These are phyloP conservation scores for Simalia tracyae DNA, from an alignment of 2,797 vertebrate species.

Conservation along the genomic window DNA sequence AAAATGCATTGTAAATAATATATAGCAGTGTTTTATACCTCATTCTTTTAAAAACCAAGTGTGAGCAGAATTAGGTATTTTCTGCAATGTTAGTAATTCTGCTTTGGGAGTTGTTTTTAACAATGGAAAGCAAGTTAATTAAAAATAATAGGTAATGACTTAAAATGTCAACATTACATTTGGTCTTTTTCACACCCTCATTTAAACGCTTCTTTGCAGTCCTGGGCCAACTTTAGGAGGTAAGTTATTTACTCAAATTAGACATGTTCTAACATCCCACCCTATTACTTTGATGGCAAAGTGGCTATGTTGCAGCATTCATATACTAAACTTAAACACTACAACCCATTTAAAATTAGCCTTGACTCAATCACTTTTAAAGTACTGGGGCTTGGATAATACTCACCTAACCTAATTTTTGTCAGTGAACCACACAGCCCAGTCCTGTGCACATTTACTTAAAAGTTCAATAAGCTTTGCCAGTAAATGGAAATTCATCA, in stretches of 20 bases:
- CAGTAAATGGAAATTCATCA: neutral
- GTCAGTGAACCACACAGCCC: neutral
- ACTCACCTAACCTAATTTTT: neutral
- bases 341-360: neutral
- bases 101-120: neutral
- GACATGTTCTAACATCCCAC: too few relatives aligned
- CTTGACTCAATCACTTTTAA: neutral
- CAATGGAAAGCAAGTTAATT: neutral
- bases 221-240: neutral
- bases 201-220: neutral
- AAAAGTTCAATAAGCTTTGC: neutral
- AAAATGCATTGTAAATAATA: neutral
- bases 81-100: neutral
- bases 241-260: too few relatives aligned
- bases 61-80: neutral
- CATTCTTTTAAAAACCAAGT: neutral
- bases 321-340: neutral
- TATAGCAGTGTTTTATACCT: neutral
- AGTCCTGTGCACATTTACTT: neutral
- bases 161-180: neutral
- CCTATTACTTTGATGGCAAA: too few relatives aligned
- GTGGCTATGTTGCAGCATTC: too few relatives aligned
- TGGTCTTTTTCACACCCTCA: neutral
- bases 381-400: neutral
- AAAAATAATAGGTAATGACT: neutral